Conservation (phyloP, 2,113 vertebrate species). For the Stigmatopora nigra region DNA sequence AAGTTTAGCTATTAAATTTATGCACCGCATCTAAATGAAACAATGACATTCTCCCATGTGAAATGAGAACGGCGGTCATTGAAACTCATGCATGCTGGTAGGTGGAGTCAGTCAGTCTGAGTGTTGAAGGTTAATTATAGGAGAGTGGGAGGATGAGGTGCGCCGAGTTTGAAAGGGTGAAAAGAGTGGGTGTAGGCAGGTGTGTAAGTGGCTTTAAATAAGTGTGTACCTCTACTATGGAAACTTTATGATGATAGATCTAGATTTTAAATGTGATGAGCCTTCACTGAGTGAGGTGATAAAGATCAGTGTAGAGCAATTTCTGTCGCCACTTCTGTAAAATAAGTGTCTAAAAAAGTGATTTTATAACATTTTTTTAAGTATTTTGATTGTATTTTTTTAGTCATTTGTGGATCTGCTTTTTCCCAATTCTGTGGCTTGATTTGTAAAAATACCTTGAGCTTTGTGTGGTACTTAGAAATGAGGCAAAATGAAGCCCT, state of each 20-base stretch:
- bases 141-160: constrained; percentile 59
- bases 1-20: constrained; percentile 8
- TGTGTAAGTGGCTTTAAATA: constrained; percentile 21
- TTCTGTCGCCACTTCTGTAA: constrained; percentile 24
- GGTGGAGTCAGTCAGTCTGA: constrained; percentile 52
- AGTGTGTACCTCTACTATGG: constrained; percentile 12
- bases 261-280: constrained; percentile 43
- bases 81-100: constrained; percentile 48
- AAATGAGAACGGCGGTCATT: constrained; percentile 35
- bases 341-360: too few species aligned
- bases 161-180: constrained; percentile 46
- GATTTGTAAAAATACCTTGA: too few species aligned
- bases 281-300: constrained; percentile 40
- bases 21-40: constrained; percentile 22
- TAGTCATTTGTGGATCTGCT: neutral
- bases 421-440: neutral
- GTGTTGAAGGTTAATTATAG: constrained; percentile 59
- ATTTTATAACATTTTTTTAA: too few species aligned
- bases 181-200: constrained; percentile 48
- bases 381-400: neutral
- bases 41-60: constrained; percentile 47
- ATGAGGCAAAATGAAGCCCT: neutral
- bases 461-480: neutral
- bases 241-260: constrained; percentile 46
- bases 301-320: constrained; percentile 23